Evolutionary conservation across 2,797 vertebrate genomes (phyloP), one percentile per base, ranked within the genome.

Genomic region (Sebastes oblongus): DNA sequence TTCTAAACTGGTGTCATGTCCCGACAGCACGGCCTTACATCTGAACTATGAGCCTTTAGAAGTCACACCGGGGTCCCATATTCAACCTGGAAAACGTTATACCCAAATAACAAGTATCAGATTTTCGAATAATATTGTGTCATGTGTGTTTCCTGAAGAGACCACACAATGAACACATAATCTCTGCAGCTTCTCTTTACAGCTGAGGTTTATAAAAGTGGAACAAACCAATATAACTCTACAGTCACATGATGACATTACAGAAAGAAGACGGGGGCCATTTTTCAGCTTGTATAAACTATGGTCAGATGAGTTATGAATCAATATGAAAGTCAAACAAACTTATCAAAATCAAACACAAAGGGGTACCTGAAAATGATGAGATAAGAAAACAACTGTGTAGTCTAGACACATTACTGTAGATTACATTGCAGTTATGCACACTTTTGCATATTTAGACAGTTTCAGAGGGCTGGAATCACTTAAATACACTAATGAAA

Each of bases 191-290:
- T n/a, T 11, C 4, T 39, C 27, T 27, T n/a, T 56, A 27, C 6
- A 66, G 13, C n/a, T 2, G 20, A 50, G 14, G 11, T 11, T 13
- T 30, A 54, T 24, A 7, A 72, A 25, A 18, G 64, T 62, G 80
- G 67, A 86, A 81, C 68, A 67, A 59, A 66, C 36, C 24, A 52
- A 61, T 52, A 60, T 27, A 76, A 55, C 32, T 42, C 39, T 5
- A 8, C 7, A 60, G 59, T 87, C 85, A 85, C 54, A 77, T 81
- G 75, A 77, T 81, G 75, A 64, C 8, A 29, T 16, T 1, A 34
- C 71, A 61, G 60, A 55, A 46, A 80, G 14, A 29, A 18, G 3
- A 24, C 12, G 0, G 18, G 14, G 18, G 22, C 11, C 5, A 1
- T 10, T 25, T 58, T 3, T 55, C 5, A 1, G 7, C 25, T 46